phyloP scores from a whole-genome alignment of 2,888 invertebrate genomes.

The Anarsia innoxiella region DNA sequence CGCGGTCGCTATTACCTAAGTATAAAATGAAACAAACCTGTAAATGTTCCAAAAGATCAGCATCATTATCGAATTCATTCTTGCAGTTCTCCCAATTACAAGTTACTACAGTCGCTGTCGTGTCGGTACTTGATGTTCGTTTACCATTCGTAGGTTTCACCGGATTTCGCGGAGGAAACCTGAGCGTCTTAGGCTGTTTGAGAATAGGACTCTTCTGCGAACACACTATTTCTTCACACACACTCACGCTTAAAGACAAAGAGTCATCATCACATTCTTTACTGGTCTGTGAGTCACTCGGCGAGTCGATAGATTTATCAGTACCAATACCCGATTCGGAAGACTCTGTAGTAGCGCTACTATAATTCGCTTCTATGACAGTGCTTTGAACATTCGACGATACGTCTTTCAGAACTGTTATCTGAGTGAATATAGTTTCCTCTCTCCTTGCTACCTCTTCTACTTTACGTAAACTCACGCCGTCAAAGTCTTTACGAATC shows the following conservation, averaged over 20 bases:
- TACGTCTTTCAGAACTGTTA: conserved; percentile 64
- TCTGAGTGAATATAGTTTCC: conserved; percentile 64
- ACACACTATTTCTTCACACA: conserved; percentile 49
- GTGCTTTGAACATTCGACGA: conserved; percentile 61
- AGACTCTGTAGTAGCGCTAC: conserved; percentile 57
- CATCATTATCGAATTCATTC: conserved; percentile 84
- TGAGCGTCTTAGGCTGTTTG: conserved; percentile 86
- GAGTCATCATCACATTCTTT: conserved; percentile 70
- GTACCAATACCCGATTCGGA: conserved; percentile 66
- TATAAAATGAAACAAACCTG: too few species aligned
- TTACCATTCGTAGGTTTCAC: conserved; percentile 46
- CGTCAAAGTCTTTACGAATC: conserved; percentile 25
- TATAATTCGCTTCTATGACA: conserved; percentile 63
- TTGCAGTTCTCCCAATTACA: conserved; percentile 91
- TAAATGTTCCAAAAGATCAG: conserved; percentile 89
- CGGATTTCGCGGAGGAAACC: conserved; percentile 80
- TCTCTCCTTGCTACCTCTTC: conserved; percentile 58
- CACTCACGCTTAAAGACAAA: conserved; percentile 59
- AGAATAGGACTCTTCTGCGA: conserved; percentile 83
- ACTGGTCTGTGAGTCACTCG: conserved; percentile 62
- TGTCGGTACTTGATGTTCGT: conserved; percentile 56
- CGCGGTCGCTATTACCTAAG: too few species aligned
- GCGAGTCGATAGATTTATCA: conserved; percentile 67
- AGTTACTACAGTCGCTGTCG: conserved; percentile 68
- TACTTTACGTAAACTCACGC: conserved; percentile 42